Conservation (phyloP, 1,140 invertebrate species). For the Planococcus citri region DNA sequence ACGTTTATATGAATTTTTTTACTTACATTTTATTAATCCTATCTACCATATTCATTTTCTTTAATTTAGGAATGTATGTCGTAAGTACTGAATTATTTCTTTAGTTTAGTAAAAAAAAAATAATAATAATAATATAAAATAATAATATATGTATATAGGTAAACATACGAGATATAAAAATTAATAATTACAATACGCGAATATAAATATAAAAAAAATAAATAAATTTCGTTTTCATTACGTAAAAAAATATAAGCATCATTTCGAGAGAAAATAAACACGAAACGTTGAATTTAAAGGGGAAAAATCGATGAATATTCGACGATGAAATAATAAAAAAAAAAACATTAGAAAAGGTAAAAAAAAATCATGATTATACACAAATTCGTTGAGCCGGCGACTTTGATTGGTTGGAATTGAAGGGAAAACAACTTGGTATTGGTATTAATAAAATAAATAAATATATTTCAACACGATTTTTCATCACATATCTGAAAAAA, state of each 20-base stretch:
- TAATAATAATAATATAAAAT: background rate
- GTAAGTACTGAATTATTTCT: conserved; percentile 23
- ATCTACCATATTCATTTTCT: no score
- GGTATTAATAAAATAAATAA: no score
- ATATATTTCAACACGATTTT: background rate
- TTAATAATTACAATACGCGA: background rate
- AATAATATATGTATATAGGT: conserved; percentile 12
- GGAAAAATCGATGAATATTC: background rate
- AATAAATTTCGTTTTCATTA: background rate
- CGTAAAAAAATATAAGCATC: background rate
- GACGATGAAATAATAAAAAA: background rate
- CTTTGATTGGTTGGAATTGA: no score
- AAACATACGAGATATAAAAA: conserved; percentile 16
- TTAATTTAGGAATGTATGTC: background rate
- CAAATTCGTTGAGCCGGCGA: background rate
- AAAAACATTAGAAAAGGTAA: background rate
- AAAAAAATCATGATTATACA: background rate
- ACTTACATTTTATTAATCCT: conserved; percentile 22
- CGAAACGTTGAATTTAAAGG: background rate
- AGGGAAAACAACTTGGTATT: no score
- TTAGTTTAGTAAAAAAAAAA: conserved; percentile 7
- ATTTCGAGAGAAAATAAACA: background rate
- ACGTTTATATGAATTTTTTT: background rate
- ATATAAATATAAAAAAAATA: background rate
- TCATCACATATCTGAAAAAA: background rate